These are phyloP conservation scores for Drosophila busckii DNA, from an alignment of 1,140 invertebrate genomes.

Conservation along the genomic window DNA sequence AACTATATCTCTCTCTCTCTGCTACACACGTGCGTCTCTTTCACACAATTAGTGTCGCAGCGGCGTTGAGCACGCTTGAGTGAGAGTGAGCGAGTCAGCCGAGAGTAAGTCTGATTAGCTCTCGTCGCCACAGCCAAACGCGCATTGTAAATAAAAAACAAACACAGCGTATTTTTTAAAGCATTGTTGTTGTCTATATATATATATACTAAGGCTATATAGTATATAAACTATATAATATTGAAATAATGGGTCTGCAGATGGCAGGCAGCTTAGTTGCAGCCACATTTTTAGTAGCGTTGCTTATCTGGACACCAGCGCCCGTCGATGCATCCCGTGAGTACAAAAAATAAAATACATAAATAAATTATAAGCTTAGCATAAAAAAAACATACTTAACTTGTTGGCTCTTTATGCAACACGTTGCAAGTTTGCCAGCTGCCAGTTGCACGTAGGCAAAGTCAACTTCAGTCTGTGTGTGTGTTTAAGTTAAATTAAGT, in stretches of 20 bases:
- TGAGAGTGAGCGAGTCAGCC: constrained; percentile 20
- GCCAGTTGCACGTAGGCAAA: too few species aligned
- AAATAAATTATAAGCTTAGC: constrained; percentile 1
- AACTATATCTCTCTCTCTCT: constrained; percentile 1
- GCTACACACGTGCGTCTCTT: constrained; percentile 12
- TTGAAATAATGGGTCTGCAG: constrained; percentile 78
- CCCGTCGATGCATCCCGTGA: constrained; percentile 76
- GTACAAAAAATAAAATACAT: constrained; percentile 43
- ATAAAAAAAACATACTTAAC: background rate
- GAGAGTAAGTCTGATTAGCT: constrained; percentile 56
- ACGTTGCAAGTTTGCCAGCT: background rate
- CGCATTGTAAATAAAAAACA: too few species aligned
- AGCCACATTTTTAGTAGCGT: constrained; percentile 54
- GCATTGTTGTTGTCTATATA: too few species aligned
- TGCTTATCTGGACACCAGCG: constrained; percentile 65
- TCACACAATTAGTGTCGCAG: too few species aligned
- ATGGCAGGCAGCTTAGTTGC: constrained; percentile 72
- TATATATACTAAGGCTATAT: too few species aligned
- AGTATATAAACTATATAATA: constrained; percentile 23
- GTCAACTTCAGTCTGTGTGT: background rate
- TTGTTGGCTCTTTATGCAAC: constrained; percentile 12
- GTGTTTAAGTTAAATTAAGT: constrained; percentile 16
- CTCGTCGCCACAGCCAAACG: too few species aligned
- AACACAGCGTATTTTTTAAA: too few species aligned
- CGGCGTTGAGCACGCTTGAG: too few species aligned